These are phyloP conservation scores for Lordiphosa collinella DNA, from an alignment of 1,140 invertebrate genomes.

Conservation along the genomic window DNA sequence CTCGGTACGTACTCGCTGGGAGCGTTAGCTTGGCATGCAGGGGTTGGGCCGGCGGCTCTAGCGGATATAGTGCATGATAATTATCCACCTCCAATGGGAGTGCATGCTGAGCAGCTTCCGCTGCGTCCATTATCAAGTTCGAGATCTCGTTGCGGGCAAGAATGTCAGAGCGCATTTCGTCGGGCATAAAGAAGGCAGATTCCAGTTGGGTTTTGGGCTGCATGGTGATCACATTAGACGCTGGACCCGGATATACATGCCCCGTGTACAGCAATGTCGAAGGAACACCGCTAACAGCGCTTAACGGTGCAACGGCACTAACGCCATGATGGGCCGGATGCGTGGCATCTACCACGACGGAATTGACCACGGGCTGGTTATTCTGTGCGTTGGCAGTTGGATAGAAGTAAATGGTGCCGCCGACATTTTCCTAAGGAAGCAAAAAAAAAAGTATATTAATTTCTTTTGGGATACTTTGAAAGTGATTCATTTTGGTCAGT, in stretches of 20 bases:
- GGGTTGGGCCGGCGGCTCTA: constrained; percentile 88
- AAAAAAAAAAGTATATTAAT: background rate
- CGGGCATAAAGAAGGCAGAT: constrained; percentile 87
- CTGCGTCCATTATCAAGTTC: constrained; percentile 84
- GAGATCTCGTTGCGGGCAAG: constrained; percentile 86
- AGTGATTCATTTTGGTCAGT: too few relatives aligned
- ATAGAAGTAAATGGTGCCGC: constrained; percentile 97
- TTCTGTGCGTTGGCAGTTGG: constrained; percentile 80
- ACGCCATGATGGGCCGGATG: constrained; percentile 63
- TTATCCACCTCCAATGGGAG: constrained; percentile 92
- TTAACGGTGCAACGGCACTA: constrained; percentile 50
- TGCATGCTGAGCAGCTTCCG: constrained; percentile 82
- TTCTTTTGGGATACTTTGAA: too few relatives aligned
- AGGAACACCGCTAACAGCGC: constrained; percentile 39
- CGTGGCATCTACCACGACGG: constrained; percentile 58
- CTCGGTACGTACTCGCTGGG: constrained; percentile 94
- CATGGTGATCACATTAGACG: constrained; percentile 79
- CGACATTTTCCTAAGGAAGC: constrained; percentile 89
- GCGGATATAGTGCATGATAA: constrained; percentile 92
- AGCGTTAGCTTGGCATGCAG: constrained; percentile 85
- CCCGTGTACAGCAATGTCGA: constrained; percentile 62
- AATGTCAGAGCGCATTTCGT: constrained; percentile 88
- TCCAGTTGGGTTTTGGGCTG: constrained; percentile 81
- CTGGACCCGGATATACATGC: constrained; percentile 79
- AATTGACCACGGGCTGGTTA: constrained; percentile 65